Evolutionary conservation across 2,797 vertebrate genomes (phyloP).

Genomic region (Pipistrellus nathusii): DNA sequence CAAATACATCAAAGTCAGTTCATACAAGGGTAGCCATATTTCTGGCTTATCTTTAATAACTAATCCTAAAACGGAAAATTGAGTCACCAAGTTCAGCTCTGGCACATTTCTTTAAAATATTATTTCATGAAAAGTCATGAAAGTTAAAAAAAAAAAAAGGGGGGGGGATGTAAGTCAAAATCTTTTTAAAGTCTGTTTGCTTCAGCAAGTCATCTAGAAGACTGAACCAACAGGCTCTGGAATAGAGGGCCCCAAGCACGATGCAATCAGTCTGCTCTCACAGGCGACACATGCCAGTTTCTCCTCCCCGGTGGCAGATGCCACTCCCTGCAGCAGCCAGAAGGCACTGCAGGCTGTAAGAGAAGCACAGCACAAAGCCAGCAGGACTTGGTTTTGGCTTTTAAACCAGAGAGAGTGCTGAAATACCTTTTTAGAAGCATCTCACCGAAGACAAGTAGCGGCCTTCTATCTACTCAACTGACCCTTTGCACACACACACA

Average conservation of each 20-base stretch:
- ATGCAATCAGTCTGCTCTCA: slow-evolving; percentile 86
- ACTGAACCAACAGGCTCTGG: slow-evolving; percentile 80
- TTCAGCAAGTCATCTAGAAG: slow-evolving; percentile 80
- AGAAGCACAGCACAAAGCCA: slow-evolving; percentile 86
- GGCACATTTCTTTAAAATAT: slow-evolving; percentile 77
- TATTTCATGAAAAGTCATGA: slow-evolving; percentile 70
- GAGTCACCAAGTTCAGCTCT: slow-evolving; percentile 80
- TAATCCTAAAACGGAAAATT: slow-evolving; percentile 76
- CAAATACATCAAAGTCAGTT: slow-evolving; percentile 73
- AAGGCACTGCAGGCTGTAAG: slow-evolving; percentile 87
- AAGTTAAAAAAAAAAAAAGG: background rate
- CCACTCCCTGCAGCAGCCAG: slow-evolving; percentile 89
- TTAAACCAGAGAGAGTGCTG: slow-evolving; percentile 71
- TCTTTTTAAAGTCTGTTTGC: slow-evolving; percentile 78
- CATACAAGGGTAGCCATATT: slow-evolving; percentile 56
- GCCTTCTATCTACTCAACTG: slow-evolving; percentile 73
- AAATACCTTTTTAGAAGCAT: slow-evolving; percentile 77
- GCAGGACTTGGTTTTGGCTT: slow-evolving; percentile 82
- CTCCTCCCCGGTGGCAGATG: slow-evolving; percentile 87
- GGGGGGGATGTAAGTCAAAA: slow-evolving; percentile 21
- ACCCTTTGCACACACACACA: slow-evolving; percentile 75
- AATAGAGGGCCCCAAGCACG: slow-evolving; percentile 85
- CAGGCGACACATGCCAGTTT: slow-evolving; percentile 87
- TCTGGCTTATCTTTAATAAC: slow-evolving; percentile 64
- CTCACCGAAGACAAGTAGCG: slow-evolving; percentile 75